Base-by-base conservation (phyloP, 1,140 invertebrate genomes). In the Pseudomyrmex concolor region DNA sequence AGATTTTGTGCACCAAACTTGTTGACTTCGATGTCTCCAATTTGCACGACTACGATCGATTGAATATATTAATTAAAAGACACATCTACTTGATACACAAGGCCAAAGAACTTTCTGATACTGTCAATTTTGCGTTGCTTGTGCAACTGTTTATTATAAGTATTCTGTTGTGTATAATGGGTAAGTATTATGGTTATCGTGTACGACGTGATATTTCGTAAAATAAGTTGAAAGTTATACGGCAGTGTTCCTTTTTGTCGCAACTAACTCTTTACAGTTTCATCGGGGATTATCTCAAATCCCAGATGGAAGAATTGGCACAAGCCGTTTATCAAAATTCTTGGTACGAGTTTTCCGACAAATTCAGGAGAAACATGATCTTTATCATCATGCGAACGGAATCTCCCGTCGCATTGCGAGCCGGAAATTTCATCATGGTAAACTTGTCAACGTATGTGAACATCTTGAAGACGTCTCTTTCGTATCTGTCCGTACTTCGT, bases 401-500 rank as follows among this genome's bases (percentile, higher is more conserved):
- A 17, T 8, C 48, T 8, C 77, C 81, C 0, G 25, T 78, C 12
- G 12, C 59, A 1, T 25, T 87, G 2, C 51, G 9, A 1, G 84
- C 84, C 45, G 72, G 55, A n/a, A 67, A 22, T 19, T 73, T 78
- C 7, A 77, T 87, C 3, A 8, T 78, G 0, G 22, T 87, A 1
- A 87, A 87, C 8, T 15, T 86, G 22, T 15, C 68, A 45, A 86
- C 80, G 2, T 87, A 68, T 12, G 43, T 68, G 68, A 84, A 17
- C 50, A 86, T 87, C 2, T 0, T 86, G n/a, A 86, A 73, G 57
- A 48, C 80, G 0, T 86, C 80, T 12, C 48, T 84, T 57, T 86
- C 85, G 15, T 87, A 87, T 10, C 13, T 87, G 0, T 87, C 86
- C 12, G 63, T 87, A 22, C 63, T 87, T 0, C 85, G 85, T 2